Conservation (phyloP, 2,888 invertebrate genomes). For the Dendrolimus pini region DNA sequence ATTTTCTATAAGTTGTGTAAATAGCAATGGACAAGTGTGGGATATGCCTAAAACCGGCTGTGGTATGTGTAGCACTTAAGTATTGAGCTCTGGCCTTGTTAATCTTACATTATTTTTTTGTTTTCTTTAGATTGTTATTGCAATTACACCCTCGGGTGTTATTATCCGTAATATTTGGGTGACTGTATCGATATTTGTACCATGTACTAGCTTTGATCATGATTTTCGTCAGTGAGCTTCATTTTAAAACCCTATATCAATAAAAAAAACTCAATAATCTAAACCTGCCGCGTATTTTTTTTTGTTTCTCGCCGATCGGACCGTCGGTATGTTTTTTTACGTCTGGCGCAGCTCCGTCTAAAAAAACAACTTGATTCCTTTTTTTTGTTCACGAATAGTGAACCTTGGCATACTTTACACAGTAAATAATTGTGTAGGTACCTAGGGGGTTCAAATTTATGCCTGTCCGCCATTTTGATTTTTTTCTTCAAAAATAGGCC, state of each 20-base stretch:
- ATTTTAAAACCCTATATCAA: constrained; percentile 1
- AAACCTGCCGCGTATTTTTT: constrained; percentile 73
- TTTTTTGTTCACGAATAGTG: constrained; percentile 44
- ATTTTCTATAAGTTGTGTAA: constrained; percentile 26
- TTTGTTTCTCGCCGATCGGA: constrained; percentile 40
- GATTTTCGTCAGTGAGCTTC: no score
- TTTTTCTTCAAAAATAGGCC: background rate
- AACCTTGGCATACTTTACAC: constrained; percentile 40
- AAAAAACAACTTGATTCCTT: constrained; percentile 49
- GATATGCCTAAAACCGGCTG: constrained; percentile 62
- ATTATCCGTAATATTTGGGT: no score
- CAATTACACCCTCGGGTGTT: constrained; percentile 46
- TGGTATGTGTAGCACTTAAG: constrained; percentile 30
- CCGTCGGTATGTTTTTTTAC: constrained; percentile 60
- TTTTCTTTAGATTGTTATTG: constrained; percentile 65
- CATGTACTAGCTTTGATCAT: no score
- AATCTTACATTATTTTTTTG: constrained; percentile 59
- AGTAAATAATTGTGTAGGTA: constrained; percentile 4
- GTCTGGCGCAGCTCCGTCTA: constrained; percentile 65
- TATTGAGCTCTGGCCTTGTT: constrained; percentile 18
- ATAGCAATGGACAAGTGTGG: constrained; percentile 66
- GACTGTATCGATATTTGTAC: no score
- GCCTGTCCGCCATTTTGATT: background rate
- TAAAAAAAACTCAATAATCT: constrained; percentile 56
- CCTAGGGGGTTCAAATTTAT: background rate